Conservation (phyloP, 1,140 invertebrate genomes). For the Cyrtorhinus lividipennis region DNA sequence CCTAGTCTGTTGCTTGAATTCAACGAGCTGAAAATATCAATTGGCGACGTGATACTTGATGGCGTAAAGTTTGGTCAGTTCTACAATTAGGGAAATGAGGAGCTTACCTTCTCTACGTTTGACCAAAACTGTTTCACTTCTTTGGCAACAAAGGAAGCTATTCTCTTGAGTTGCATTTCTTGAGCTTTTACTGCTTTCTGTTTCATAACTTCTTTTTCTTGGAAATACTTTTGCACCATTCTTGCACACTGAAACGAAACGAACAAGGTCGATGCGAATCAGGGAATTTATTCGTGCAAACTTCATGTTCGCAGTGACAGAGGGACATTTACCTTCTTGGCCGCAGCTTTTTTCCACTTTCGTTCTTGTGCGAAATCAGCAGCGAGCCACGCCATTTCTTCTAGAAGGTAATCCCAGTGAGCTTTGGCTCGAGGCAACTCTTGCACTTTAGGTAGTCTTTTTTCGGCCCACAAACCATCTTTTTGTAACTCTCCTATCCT, state of each 20-base stretch:
- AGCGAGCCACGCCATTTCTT: slow-evolving; percentile 97
- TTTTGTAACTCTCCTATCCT: slow-evolving; percentile 73
- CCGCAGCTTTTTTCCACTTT: slow-evolving; percentile 92
- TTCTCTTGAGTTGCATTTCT: slow-evolving; percentile 66
- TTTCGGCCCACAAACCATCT: slow-evolving; percentile 86
- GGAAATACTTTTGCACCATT: slow-evolving; percentile 92
- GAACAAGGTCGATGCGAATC: too few species aligned
- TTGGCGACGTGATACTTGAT: too few species aligned
- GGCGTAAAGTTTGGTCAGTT: too few species aligned
- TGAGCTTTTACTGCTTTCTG: slow-evolving; percentile 85
- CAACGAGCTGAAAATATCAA: slow-evolving; percentile 52
- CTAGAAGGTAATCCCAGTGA: slow-evolving; percentile 98
- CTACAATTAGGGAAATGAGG: too few species aligned
- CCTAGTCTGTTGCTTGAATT: slow-evolving; percentile 83
- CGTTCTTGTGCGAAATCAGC: slow-evolving; percentile 94
- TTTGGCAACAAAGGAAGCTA: slow-evolving; percentile 80
- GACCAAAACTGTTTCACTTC: slow-evolving; percentile 91
- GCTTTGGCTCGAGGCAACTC: slow-evolving; percentile 79
- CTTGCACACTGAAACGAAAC: slow-evolving; percentile 49
- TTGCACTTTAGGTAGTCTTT: slow-evolving; percentile 78
- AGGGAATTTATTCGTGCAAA: too few species aligned
- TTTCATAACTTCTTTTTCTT: slow-evolving; percentile 79
- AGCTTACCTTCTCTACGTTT: slow-evolving; percentile 77
- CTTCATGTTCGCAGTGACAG: too few species aligned
- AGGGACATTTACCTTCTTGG: slow-evolving; percentile 56